Evolutionary conservation across 2,113 vertebrate genomes (phyloP).

Genomic region (Argyrosomus japonicus): DNA sequence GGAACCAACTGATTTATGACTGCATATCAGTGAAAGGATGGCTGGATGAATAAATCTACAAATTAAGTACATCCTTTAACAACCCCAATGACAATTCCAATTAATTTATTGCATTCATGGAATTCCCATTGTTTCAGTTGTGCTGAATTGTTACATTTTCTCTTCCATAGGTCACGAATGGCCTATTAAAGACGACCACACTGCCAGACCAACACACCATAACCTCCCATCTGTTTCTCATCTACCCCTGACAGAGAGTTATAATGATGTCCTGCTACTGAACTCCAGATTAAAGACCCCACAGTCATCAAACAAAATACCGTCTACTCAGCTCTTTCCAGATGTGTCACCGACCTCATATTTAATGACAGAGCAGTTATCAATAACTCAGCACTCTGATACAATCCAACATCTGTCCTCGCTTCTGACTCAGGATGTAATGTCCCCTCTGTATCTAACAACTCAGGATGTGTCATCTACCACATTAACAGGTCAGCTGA

Average conservation of each 20-base stretch:
- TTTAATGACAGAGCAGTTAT: background rate
- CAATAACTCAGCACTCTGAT: background rate
- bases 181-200: background rate
- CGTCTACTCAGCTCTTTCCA: slow-evolving; percentile 7
- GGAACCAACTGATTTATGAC: too few relatives aligned
- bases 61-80: background rate
- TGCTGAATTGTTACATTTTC: slow-evolving; percentile 6
- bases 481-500: slow-evolving; percentile 7
- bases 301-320: slow-evolving; percentile 13
- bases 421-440: slow-evolving; percentile 22
- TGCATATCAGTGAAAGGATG: too few relatives aligned
- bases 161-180: slow-evolving; percentile 14
- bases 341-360: slow-evolving; percentile 33
- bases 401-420: slow-evolving; percentile 20
- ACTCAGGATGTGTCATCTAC: slow-evolving; percentile 15
- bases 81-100: background rate
- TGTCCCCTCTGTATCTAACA: slow-evolving; percentile 19
- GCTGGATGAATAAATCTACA: background rate
- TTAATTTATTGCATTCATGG: background rate
- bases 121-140: background rate
- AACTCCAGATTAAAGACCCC: background rate
- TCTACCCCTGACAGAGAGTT: slow-evolving; percentile 6
- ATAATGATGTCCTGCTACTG: background rate
- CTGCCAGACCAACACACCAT: background rate
- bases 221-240: slow-evolving; percentile 33